A percentile compares a stretch with the other conserved stretches of the same genome.
Conservation (phyloP, 2,888 invertebrate genomes). For the Agrilus mali region DNA sequence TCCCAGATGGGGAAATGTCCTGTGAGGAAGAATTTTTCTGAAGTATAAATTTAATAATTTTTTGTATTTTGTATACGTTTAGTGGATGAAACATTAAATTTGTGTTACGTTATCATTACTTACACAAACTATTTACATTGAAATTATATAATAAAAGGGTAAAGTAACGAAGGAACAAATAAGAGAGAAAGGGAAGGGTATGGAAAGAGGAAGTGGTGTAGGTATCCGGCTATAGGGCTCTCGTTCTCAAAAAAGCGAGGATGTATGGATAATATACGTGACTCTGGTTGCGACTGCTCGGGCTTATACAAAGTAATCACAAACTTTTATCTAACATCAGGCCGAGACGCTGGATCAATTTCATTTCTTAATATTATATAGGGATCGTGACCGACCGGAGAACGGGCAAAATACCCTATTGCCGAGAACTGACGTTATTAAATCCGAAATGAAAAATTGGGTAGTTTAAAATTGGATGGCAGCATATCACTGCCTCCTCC, state of each 20-base stretch:
- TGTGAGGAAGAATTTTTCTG: no score
- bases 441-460: conserved; percentile 38
- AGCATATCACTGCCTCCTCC: conserved; percentile 13
- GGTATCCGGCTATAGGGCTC: not conserved
- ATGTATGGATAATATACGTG: conserved; percentile 15
- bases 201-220: not conserved
- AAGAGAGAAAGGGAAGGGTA: no score
- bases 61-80: no score
- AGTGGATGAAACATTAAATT: no score
- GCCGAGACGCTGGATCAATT: conserved; percentile 30
- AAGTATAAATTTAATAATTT: no score
- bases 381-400: conserved; percentile 32
- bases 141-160: no score
- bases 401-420: conserved; percentile 26
- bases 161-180: no score
- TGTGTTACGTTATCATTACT: no score
- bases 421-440: conserved; percentile 34
- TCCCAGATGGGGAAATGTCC: no score
- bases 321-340: conserved; percentile 31
- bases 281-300: conserved; percentile 15
- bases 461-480: conserved; percentile 36
- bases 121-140: no score
- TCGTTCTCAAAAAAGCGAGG: no score
- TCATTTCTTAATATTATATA: conserved; percentile 35
- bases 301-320: conserved; percentile 30